Evolutionary conservation across 2,113 vertebrate species (phyloP).

Genomic region (Cheirogaleus medius): DNA sequence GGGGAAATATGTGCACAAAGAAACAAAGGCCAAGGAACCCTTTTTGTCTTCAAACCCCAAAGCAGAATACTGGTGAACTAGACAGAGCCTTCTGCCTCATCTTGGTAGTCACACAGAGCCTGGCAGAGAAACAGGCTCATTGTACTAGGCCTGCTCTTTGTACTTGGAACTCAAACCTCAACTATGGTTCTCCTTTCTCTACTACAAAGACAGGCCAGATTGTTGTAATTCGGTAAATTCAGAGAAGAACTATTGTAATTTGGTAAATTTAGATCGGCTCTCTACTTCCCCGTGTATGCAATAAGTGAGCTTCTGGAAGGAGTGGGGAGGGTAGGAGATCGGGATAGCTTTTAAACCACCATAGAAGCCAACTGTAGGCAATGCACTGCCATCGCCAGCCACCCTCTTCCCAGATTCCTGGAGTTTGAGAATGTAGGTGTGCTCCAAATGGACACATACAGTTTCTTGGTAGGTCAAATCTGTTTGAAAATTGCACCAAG

Average conservation of each 20-base stretch:
- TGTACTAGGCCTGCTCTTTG: background rate
- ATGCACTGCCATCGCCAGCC: background rate
- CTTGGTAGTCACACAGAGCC: background rate
- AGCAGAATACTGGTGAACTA: background rate
- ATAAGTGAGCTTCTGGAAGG: background rate
- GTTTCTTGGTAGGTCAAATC: background rate
- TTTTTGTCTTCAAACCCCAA: background rate
- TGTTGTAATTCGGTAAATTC: background rate
- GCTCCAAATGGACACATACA: background rate
- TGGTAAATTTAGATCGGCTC: background rate
- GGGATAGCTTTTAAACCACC: background rate
- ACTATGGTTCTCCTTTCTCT: background rate
- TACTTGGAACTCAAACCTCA: background rate
- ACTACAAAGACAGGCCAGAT: background rate
- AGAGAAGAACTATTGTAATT: background rate
- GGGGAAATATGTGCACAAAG: background rate
- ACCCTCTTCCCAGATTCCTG: background rate
- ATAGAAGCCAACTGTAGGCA: background rate
- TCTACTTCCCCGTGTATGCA: background rate
- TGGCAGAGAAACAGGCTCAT: background rate
- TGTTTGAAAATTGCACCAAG: slow-evolving; percentile 3
- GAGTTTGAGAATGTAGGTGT: background rate
- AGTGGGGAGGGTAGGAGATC: background rate
- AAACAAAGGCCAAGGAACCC: background rate
- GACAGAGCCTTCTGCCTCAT: background rate